Conservation (phyloP, 2,888 invertebrate genomes). For the Pachydiplax longipennis region DNA sequence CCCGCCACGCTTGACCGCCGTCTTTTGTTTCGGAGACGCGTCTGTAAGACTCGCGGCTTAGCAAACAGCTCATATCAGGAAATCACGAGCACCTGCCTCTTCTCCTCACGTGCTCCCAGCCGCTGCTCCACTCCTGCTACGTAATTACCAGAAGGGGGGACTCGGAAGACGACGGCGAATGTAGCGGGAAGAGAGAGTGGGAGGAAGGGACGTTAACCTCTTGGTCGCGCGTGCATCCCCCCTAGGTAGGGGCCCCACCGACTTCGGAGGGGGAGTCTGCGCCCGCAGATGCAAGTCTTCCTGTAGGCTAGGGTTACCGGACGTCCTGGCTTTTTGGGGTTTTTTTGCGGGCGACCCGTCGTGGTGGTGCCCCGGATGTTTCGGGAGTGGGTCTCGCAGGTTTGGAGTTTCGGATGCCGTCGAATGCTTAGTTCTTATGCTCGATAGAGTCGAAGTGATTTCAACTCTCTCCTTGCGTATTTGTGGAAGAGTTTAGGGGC, state of each 20-base stretch:
- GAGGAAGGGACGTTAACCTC: conserved; percentile 24
- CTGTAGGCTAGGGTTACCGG: neutral
- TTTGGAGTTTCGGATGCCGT: no score
- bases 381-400: no score
- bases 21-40: neutral
- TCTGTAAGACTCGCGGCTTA: neutral
- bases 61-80: conserved; percentile 33
- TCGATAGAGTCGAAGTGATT: no score
- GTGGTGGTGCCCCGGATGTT: neutral
- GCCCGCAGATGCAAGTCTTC: neutral
- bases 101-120: neutral
- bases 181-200: neutral
- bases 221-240: neutral
- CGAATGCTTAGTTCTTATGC: no score
- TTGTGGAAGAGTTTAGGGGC: no score
- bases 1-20: neutral
- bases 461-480: no score
- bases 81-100: conserved; percentile 8
- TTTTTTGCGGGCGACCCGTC: neutral
- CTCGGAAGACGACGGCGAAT: neutral
- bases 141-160: neutral
- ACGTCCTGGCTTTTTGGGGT: neutral
- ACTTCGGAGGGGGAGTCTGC: neutral
- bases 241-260: neutral
- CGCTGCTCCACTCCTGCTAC: neutral